Evolutionary conservation across 2,888 invertebrate species (phyloP).

Genomic region (Spisula subtruncata): DNA sequence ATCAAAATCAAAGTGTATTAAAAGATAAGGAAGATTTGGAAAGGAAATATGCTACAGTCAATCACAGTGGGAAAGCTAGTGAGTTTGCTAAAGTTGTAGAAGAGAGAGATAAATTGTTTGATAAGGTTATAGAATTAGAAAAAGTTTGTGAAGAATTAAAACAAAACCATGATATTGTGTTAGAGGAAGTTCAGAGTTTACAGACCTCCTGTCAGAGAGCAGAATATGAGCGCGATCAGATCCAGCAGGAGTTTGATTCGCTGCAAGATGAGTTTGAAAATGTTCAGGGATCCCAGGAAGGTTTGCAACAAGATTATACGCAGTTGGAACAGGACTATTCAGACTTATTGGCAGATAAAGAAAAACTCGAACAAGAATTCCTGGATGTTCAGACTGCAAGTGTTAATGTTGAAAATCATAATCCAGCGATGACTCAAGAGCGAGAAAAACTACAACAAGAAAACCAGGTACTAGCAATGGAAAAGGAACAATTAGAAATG

Average conservation of each 20-base stretch:
- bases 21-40: slow-evolving; percentile 81
- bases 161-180: slow-evolving; percentile 82
- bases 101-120: slow-evolving; percentile 79
- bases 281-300: slow-evolving; percentile 78
- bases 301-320: slow-evolving; percentile 80
- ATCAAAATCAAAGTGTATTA: slow-evolving; percentile 73
- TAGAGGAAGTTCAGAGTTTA: slow-evolving; percentile 83
- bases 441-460: slow-evolving; percentile 75
- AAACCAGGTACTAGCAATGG: slow-evolving; percentile 74
- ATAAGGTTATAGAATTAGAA: slow-evolving; percentile 74
- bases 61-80: slow-evolving; percentile 80
- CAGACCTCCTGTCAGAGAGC: slow-evolving; percentile 65
- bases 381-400: slow-evolving; percentile 72
- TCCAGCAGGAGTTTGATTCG: slow-evolving; percentile 78
- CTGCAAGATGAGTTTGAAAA: slow-evolving; percentile 81
- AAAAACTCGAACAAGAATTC: slow-evolving; percentile 80
- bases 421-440: slow-evolving; percentile 71
- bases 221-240: slow-evolving; percentile 72
- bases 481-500: slow-evolving; percentile 81
- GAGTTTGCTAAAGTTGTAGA: slow-evolving; percentile 81
- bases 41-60: slow-evolving; percentile 74
- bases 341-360: slow-evolving; percentile 81
- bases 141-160: slow-evolving; percentile 72
- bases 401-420: slow-evolving; percentile 74
- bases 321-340: slow-evolving; percentile 83